These are phyloP conservation scores for Neodiprion pinetum DNA, from an alignment of 1,140 invertebrate genomes.

Conservation along the genomic window DNA sequence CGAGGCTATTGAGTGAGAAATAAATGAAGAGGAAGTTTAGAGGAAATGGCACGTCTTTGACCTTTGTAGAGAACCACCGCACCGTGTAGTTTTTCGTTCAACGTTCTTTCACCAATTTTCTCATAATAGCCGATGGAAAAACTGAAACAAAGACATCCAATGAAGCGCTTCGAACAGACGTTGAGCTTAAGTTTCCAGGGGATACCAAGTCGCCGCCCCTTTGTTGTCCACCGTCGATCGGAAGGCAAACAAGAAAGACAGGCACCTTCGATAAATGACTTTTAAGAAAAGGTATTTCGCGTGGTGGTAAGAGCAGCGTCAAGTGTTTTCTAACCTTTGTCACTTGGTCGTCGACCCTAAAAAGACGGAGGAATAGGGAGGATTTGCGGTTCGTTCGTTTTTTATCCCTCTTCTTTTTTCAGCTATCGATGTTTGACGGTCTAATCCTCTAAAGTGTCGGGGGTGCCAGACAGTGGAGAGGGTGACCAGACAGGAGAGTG, in stretches of 20 bases:
- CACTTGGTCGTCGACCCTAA: background rate
- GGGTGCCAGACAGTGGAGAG: background rate
- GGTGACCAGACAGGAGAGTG: background rate
- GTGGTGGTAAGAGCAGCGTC: background rate
- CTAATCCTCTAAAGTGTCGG: background rate
- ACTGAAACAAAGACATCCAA: background rate
- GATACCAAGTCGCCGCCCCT: background rate
- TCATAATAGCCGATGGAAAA: background rate
- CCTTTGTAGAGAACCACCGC: background rate
- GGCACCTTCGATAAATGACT: slow-evolving; percentile 1
- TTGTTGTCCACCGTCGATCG: background rate
- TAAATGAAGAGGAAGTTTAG: background rate
- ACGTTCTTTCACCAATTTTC: background rate
- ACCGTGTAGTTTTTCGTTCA: slow-evolving; percentile 3
- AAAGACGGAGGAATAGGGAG: background rate
- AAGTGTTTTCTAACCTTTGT: background rate
- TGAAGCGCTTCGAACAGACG: background rate
- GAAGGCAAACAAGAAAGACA: background rate
- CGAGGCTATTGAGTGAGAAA: background rate
- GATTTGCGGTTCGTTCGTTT: background rate
- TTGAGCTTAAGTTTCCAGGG: background rate
- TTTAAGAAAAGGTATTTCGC: background rate
- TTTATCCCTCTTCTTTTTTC: background rate
- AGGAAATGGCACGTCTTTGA: background rate
- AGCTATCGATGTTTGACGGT: slow-evolving; percentile 2